phyloP scores from a whole-genome alignment of 53 echinoderm and acorn worm genomes.

The Echinometra lucunter region DNA sequence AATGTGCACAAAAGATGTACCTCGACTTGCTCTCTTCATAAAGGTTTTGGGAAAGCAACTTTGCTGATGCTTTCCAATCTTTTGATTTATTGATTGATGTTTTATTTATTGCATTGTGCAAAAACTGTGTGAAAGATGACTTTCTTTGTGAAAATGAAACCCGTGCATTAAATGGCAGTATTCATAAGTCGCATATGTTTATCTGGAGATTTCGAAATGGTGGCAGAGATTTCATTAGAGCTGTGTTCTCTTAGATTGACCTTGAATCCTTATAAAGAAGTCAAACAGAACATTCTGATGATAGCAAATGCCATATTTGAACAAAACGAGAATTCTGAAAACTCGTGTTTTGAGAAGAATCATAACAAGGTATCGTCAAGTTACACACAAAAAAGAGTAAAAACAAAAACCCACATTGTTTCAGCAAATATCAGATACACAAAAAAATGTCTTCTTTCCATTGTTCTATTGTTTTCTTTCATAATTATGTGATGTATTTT shows the following conservation, averaged over 20 bases:
- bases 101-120: background rate
- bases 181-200: background rate
- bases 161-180: background rate
- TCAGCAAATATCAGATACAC: background rate
- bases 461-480: slow-evolving; percentile 61
- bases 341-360: background rate
- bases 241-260: background rate
- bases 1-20: background rate
- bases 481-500: slow-evolving; percentile 63
- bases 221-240: background rate
- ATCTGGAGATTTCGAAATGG: background rate
- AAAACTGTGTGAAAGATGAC: background rate
- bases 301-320: background rate
- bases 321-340: too few relatives aligned
- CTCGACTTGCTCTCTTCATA: background rate
- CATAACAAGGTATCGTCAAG: background rate
- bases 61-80: slow-evolving; percentile 7
- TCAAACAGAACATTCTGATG: background rate
- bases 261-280: background rate
- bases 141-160: background rate
- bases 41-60: background rate
- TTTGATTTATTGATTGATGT: slow-evolving; percentile 36
- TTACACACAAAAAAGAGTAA: background rate
- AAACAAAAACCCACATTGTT: too few relatives aligned
- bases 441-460: slow-evolving; percentile 46